Evolutionary conservation across 2,888 invertebrate species (phyloP), one percentile per base, ranked within the genome.

Genomic region (Byasa hedistus): DNA sequence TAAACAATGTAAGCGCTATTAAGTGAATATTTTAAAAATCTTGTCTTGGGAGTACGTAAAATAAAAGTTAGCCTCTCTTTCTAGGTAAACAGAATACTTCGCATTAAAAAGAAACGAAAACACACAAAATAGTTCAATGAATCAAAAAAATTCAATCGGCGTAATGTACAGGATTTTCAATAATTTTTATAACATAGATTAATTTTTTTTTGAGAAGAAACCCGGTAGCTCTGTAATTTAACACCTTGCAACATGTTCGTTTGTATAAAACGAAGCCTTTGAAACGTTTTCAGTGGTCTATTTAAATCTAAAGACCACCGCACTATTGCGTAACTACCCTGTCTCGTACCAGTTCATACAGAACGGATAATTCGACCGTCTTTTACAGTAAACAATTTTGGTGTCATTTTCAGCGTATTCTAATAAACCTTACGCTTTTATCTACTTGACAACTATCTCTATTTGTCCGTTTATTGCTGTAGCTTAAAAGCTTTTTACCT

Each of bases 311-410:
- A 19, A 48, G 59, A 59, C 63, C 56, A 19, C 63, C 54, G 63
- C 59, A 66, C 27, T 55, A 48, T 66, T 66, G 62, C 66, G 59
- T 57, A 66, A 66, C 36, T 58, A 55, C 59, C 51, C 56, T 63
- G 17, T n/a, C 39, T 36, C 61, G 61, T 21, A 32, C 36, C 23
- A 23, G 32, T 48, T 58, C n/a, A 27, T 59, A 59, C 59, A 48
- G 56, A 12, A 32, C 59, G 51, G 36, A 19, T 12, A 39, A 39
- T 1, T 36, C 12, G 15, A 15, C 15, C 1, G 15, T 39, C 12
- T 39, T 39, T 15, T 15, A 12, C 15, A 15, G 39, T 39, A 39
- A 48, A 48, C 3, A 48, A 1, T 2, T 48, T 48, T 5, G 1
- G 5, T n/a, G n/a, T n/a, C 19, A 48, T n/a, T 12, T 48, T 48